A percentile compares a stretch with the other conserved stretches of the same genome.
These are phyloP conservation scores for Ophiodon elongatus DNA, from an alignment of 2,113 vertebrate species.

Conservation along the genomic window DNA sequence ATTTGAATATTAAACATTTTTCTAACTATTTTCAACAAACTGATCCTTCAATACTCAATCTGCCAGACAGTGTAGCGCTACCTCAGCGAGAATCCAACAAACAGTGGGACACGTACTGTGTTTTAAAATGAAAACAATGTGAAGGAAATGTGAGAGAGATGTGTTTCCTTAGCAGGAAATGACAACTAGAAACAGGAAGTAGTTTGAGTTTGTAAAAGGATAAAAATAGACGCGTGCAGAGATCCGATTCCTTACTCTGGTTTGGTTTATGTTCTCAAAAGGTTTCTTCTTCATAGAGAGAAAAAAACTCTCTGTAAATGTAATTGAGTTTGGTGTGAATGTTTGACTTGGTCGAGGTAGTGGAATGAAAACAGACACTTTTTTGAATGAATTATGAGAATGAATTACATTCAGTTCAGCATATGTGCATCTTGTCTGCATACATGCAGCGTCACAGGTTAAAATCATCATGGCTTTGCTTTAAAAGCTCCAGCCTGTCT, in stretches of 20 bases:
- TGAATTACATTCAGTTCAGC: not conserved
- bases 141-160: not conserved
- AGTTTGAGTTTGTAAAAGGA: not conserved
- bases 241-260: not conserved
- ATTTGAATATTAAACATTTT: not conserved
- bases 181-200: slow-evolving; percentile 23
- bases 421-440: not conserved
- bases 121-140: not conserved
- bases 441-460: not conserved
- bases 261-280: not conserved
- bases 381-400: not conserved
- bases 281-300: not conserved
- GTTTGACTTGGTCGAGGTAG: slow-evolving; percentile 40
- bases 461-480: not conserved
- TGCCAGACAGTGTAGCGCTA: not conserved
- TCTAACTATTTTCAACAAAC: not conserved
- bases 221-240: not conserved
- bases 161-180: slow-evolving; percentile 22
- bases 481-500: not conserved
- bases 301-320: not conserved
- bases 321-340: not conserved
- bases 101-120: slow-evolving; percentile 8
- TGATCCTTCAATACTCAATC: not conserved
- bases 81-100: not conserved
- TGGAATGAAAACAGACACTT: not conserved